Evolutionary conservation across 2,113 vertebrate genomes (phyloP).

Genomic region (Caranx melampygus): DNA sequence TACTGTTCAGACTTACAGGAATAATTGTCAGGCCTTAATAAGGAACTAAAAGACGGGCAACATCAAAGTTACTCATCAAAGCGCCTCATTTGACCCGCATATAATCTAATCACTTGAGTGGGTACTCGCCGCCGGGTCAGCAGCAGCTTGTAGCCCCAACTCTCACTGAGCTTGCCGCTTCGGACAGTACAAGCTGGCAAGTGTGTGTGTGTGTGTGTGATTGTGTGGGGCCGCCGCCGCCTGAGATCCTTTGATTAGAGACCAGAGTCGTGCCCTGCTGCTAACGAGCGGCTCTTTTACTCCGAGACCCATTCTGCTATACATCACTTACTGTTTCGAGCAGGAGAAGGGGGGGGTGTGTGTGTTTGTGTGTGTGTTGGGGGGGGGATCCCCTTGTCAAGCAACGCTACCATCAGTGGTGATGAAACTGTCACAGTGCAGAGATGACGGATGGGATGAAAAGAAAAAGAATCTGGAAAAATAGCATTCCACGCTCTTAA

Average conservation of each 20-base stretch:
- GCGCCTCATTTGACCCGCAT: constrained; percentile 70
- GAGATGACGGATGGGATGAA: constrained; percentile 38
- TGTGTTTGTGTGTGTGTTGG: background rate
- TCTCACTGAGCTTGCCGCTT: constrained; percentile 60
- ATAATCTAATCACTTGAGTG: constrained; percentile 79
- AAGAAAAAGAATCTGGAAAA: constrained; percentile 52
- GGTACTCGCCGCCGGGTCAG: constrained; percentile 56
- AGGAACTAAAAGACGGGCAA: constrained; percentile 59
- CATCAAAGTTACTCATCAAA: constrained; percentile 80
- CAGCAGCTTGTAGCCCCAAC: constrained; percentile 33
- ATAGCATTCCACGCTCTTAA: constrained; percentile 77
- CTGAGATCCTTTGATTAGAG: constrained; percentile 69
- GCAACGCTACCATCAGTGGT: constrained; percentile 37
- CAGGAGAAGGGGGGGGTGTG: constrained; percentile 32
- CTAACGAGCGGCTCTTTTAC: constrained; percentile 69
- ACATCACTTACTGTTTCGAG: constrained; percentile 62
- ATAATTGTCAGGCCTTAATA: constrained; percentile 49
- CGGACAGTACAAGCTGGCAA: constrained; percentile 25
- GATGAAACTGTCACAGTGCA: constrained; percentile 51
- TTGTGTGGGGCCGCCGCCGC: constrained; percentile 24
- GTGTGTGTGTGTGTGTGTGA: background rate
- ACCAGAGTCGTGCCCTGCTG: constrained; percentile 41
- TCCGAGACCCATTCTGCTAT: constrained; percentile 38
- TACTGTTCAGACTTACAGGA: constrained; percentile 50
- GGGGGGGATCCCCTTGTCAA: constrained; percentile 58